Conservation (phyloP, 2,113 vertebrate species). For the Melospiza georgiana region DNA sequence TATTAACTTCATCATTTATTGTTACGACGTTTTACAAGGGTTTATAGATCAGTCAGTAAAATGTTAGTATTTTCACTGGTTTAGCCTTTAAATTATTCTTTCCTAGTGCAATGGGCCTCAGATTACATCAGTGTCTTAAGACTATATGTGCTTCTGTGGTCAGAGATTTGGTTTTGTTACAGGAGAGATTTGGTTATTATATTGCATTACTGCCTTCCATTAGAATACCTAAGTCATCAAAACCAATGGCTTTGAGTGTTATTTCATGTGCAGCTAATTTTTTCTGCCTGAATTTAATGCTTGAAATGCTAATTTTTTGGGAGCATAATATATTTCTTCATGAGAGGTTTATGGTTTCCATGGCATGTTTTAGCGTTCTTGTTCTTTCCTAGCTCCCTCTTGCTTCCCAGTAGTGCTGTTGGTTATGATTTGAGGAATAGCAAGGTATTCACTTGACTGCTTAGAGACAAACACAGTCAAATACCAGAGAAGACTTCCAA, state of each 20-base stretch:
- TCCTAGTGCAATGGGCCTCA: not conserved
- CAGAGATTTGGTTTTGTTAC: not conserved
- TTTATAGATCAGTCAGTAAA: not conserved
- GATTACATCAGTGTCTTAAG: not conserved
- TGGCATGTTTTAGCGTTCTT: not conserved
- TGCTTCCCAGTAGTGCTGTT: not conserved
- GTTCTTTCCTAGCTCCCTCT: not conserved
- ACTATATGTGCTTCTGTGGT: not conserved
- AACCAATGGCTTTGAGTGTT: not conserved
- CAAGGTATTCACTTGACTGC: not conserved
- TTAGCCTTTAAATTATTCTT: not conserved
- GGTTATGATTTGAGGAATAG: slow-evolving; percentile 17
- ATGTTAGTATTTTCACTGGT: not conserved
- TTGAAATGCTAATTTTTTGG: not conserved
- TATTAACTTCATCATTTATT: not conserved
- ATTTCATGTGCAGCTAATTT: not conserved
- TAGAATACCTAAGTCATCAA: not conserved
- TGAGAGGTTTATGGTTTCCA: not conserved
- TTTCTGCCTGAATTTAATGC: not conserved
- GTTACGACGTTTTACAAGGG: not conserved
- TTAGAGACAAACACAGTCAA: slow-evolving; percentile 23
- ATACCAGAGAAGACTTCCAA: slow-evolving; percentile 29
- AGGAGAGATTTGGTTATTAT: not conserved
- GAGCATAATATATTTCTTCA: not conserved
- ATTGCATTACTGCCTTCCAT: not conserved